A percentile compares a stretch with the other conserved stretches of the same genome.
Evolutionary conservation across 2,797 vertebrate species (phyloP).

Genomic region (Parambassis ranga): DNA sequence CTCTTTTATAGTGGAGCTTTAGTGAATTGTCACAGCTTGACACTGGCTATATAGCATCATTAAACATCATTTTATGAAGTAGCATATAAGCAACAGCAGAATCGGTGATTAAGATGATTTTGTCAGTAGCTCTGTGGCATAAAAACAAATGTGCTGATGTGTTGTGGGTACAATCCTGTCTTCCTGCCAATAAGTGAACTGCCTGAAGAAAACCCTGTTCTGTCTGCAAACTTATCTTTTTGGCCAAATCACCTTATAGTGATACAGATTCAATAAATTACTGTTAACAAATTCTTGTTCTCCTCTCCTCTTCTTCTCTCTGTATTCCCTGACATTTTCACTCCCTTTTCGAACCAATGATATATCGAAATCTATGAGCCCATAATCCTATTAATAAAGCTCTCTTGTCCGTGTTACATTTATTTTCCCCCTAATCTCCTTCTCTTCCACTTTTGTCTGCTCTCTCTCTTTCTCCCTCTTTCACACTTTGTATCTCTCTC

Average conservation of each 20-base stretch:
- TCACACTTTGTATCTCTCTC: constrained; percentile 59
- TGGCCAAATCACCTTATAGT: constrained; percentile 37
- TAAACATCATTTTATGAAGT: constrained; percentile 74
- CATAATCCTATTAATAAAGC: constrained; percentile 92
- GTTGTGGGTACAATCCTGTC: constrained; percentile 13
- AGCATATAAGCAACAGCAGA: constrained; percentile 47
- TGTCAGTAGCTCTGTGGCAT: constrained; percentile 18
- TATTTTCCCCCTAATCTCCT: constrained; percentile 90
- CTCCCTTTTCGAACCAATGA: constrained; percentile 75
- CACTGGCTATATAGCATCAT: constrained; percentile 62
- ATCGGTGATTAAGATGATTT: constrained; percentile 55
- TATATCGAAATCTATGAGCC: constrained; percentile 86
- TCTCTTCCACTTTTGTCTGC: constrained; percentile 76
- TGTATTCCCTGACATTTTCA: constrained; percentile 63
- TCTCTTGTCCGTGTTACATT: constrained; percentile 89
- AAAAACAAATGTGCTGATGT: constrained; percentile 40
- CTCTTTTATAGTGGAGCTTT: constrained; percentile 73
- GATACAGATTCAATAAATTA: constrained; percentile 70
- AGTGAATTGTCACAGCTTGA: constrained; percentile 71
- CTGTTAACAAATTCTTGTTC: constrained; percentile 69
- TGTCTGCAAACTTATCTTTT: constrained; percentile 30
- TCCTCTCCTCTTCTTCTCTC: constrained; percentile 56
- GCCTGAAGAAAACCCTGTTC: constrained; percentile 9
- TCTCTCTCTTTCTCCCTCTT: constrained; percentile 53
- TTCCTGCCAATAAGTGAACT: constrained; percentile 7